Evolutionary conservation across 2,888 invertebrate species (phyloP).

Genomic region (Steinernema hermaphroditum): DNA sequence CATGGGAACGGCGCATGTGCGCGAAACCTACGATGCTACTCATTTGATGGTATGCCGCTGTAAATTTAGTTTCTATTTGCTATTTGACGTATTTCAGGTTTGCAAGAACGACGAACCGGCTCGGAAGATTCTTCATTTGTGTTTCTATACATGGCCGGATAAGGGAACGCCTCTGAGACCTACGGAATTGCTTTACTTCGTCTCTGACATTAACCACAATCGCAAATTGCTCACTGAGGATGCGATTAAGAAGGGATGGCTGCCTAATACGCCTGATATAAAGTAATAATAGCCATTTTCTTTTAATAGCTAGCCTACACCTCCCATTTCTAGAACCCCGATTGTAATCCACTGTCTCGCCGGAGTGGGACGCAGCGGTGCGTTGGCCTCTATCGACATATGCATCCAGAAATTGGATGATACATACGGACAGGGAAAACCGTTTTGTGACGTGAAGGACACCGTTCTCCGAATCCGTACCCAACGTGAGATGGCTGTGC

Average conservation of each 20-base stretch:
- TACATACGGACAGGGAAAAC: conserved; percentile 36
- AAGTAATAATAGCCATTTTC: conserved; percentile 1
- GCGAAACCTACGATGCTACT: conserved; percentile 46
- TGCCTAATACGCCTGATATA: conserved; percentile 30
- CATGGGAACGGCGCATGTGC: conserved; percentile 38
- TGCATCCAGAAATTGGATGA: conserved; percentile 49
- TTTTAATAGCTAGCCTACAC: background rate
- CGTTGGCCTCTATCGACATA: conserved; percentile 55
- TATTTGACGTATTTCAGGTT: conserved; percentile 19
- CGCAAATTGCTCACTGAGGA: conserved; percentile 41
- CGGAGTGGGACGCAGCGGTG: conserved; percentile 51
- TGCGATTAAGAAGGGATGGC: conserved; percentile 42
- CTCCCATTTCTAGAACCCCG: conserved; percentile 45
- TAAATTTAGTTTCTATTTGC: background rate
- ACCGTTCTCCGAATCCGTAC: conserved; percentile 51
- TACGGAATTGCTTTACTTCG: conserved; percentile 47
- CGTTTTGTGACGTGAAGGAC: conserved; percentile 51
- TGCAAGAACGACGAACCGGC: conserved; percentile 35
- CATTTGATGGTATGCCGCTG: conserved; percentile 35
- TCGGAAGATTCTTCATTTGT: conserved; percentile 40
- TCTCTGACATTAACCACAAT: conserved; percentile 53
- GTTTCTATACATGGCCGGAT: conserved; percentile 42
- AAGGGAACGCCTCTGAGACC: conserved; percentile 48
- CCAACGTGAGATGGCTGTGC: conserved; percentile 53
- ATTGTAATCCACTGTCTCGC: conserved; percentile 54